These are phyloP conservation scores for Torymus texanus DNA, from an alignment of 2,888 invertebrate species.

Conservation along the genomic window DNA sequence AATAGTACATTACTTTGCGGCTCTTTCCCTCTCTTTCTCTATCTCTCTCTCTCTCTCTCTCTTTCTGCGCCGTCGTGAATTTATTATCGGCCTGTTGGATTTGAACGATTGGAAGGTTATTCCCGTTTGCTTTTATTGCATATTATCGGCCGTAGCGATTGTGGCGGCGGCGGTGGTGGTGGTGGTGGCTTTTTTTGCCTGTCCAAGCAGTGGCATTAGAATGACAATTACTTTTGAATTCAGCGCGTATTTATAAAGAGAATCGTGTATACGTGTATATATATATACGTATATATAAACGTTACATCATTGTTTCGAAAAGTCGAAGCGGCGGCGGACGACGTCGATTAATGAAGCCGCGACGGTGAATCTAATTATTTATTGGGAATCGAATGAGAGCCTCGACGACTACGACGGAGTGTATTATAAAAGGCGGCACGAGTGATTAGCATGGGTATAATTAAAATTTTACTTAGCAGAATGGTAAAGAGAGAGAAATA, in stretches of 20 bases:
- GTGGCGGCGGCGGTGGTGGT: background rate
- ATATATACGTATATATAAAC: no score
- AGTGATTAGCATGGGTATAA: background rate
- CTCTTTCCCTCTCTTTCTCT: no score
- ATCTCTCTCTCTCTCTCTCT: no score
- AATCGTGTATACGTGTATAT: background rate
- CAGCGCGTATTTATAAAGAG: background rate
- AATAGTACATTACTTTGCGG: conserved; percentile 43
- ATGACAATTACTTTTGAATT: background rate
- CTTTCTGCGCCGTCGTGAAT: background rate
- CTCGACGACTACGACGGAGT: no score
- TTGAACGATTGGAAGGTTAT: conserved; percentile 35
- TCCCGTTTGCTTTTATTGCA: conserved; percentile 30
- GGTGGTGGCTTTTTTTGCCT: background rate
- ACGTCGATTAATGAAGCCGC: background rate
- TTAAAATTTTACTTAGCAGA: no score
- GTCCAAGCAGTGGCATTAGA: background rate
- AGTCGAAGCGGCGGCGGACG: background rate
- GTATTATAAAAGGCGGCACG: background rate
- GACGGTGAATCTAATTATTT: conserved; percentile 15
- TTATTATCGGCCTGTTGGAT: conserved; percentile 34
- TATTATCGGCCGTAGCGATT: conserved; percentile 1
- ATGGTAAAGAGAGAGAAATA: no score
- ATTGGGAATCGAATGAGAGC: no score
- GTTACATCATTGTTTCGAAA: conserved; percentile 9